Base-by-base conservation (phyloP, 2,113 vertebrate genomes). In the Trichechus manatus region DNA sequence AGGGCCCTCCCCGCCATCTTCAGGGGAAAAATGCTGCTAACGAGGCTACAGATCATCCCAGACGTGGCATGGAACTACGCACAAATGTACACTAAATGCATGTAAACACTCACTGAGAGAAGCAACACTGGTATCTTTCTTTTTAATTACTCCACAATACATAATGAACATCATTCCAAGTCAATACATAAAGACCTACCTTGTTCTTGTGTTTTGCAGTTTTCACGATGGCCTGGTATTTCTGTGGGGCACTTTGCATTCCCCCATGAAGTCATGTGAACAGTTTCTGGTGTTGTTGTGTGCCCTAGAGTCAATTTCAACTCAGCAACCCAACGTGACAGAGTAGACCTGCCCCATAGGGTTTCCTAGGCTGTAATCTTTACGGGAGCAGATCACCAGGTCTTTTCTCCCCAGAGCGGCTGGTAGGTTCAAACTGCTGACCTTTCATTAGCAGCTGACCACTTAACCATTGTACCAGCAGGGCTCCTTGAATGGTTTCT, bases 61-160 rank as follows among this genome's bases (percentile, higher is more conserved):
- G 29, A 44, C n/a, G 1, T 1, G 15, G 61, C 11, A 22, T 1
- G 6, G 6, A 15, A 23, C 53, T 42, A 2, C 9, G 20, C 9
- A 3, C 47, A 23, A 25, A 27, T 8, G 2, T 11, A 4, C 20
- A 44, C 3, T 23, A 23, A 20, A 17, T 8, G 20, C 42, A 19
- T 27, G 27, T 47, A 29, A 61, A 56, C 25, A 23, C 33, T 59
- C 5, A 1, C 50, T 39, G 89, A 44, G 14, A 80, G 39, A 68
- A n/a, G 31, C 36, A 44, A 29, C 33, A 14, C 3, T 3, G 23
- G 53, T 42, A 14, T 39, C 89, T 70, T 72, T 68, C 80, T 44
- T n/a, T 47, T 17, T 44, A 70, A 47, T 56, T 14, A 75, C 23
- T 31, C 36, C 50, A 27, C 29, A 29, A 7, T n/a, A 72, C 25